Base-by-base conservation (phyloP, 2,113 vertebrate species). In the Microtus richardsoni region DNA sequence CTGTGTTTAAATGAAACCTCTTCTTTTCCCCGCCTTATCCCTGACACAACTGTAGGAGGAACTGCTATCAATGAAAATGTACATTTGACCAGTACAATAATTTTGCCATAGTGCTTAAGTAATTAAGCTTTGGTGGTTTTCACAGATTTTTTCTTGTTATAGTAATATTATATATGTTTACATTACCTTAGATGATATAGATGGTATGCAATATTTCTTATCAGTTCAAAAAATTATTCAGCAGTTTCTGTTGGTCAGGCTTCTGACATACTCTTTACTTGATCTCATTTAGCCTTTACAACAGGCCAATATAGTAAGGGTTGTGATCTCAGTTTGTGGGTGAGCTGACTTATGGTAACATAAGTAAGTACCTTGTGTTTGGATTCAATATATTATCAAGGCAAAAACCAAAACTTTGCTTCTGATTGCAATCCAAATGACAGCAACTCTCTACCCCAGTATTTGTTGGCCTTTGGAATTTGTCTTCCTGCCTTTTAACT, bases 1-100 rank as follows among this genome's bases (percentile, higher is more conserved):
- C 93, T 96, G 77, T 92, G 89, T 95, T 96, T 95, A 92, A 97
- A 95, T 93, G 80, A 96, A 97, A 92, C 68, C 49, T 95, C 84
- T 89, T 82, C 70, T 95, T 49, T 92, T 95, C 39, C 66, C 73
- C 44, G 78, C 77, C 52, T 97, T 86, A 47, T 68, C 82, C 82
- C 60, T 95, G 66, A 66, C 85, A 58, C 91, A 95, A 73, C 96
- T 94, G 52, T 80, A 91, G 39, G 60, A 47, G 73, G 88, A 96
- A 95, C 77, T 78, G 26, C 62, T 87, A 13, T 88, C 93, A 97
- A 95, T 92, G 58, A 92, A 44, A 49, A 64, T 96, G 95, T 94
- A 64, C 62, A 93, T 97, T 95, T 90, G 91, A 88, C 88, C 58
- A 94, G 52, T 91, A 68, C 92, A 93, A 95, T 95, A 60, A 78